A percentile compares a stretch with the other conserved stretches of the same genome.
Conservation (phyloP, 2,113 vertebrate species). For the Pterocles gutturalis region DNA sequence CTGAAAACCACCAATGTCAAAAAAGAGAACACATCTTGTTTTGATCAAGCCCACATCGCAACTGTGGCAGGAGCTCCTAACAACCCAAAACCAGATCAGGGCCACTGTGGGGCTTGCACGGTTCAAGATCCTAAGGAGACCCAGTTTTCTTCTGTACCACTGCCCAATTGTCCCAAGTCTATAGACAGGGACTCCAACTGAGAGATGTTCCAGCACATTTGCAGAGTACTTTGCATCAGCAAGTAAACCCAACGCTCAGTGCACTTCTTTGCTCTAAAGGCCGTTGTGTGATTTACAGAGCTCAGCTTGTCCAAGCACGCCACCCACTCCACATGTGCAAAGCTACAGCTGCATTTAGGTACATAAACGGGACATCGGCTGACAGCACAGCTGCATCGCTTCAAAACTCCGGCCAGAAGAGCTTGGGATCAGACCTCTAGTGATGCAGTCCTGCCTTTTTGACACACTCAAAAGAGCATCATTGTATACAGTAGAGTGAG, state of each 20-base stretch:
- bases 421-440: neutral
- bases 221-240: neutral
- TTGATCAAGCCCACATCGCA: neutral
- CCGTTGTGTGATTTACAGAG: neutral
- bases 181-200: neutral
- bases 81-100: neutral
- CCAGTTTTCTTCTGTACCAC: neutral
- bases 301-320: neutral
- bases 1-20: neutral
- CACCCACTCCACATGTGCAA: no score
- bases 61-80: neutral
- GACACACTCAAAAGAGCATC: neutral
- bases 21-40: neutral
- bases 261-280: neutral
- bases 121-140: neutral
- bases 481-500: no score
- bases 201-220: neutral
- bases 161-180: neutral
- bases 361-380: fast-evolving
- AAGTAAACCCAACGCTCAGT: neutral
- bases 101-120: fast-evolving
- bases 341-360: neutral
- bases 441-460: neutral
- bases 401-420: neutral
- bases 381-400: neutral